A percentile compares a stretch with the other conserved stretches of the same genome.
These are phyloP conservation scores for Apostichopus parvimensis DNA, from an alignment of 35 echinoderm and acorn worm species.

Conservation along the genomic window DNA sequence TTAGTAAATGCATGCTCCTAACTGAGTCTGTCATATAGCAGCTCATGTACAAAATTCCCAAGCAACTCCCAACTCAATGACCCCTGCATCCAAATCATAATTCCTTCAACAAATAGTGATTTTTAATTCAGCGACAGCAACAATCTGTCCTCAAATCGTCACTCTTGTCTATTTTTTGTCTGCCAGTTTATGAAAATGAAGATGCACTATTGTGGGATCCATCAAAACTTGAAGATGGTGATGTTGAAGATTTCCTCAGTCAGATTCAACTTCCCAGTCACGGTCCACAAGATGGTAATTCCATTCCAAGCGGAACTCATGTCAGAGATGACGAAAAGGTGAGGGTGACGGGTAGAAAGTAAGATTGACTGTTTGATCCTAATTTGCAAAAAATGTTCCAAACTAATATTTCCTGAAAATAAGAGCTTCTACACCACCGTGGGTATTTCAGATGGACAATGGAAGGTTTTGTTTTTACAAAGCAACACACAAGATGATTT, in stretches of 20 bases:
- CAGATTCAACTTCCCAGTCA: slow-evolving; percentile 69
- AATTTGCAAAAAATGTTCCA: no score
- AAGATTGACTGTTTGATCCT: no score
- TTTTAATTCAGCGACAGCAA: background rate
- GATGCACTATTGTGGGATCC: slow-evolving; percentile 97
- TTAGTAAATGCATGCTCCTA: no score
- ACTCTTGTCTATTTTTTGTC: background rate
- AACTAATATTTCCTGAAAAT: no score
- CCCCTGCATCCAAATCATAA: background rate
- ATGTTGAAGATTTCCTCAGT: slow-evolving; percentile 66
- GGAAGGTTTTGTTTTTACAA: no score
- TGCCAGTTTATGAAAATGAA: slow-evolving; percentile 95
- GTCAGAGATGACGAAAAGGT: slow-evolving; percentile 95
- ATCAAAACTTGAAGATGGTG: slow-evolving; percentile 61
- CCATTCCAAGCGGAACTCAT: slow-evolving; percentile 71
- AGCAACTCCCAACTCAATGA: background rate
- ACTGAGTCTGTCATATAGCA: no score
- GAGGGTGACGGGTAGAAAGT: background rate
- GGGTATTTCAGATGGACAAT: no score
- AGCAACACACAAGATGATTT: no score
- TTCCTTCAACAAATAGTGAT: background rate
- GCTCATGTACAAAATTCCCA: background rate
- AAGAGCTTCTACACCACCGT: no score
- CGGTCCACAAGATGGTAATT: slow-evolving; percentile 56
- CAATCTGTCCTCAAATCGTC: background rate